Conservation (phyloP, 2,888 invertebrate genomes). For the Pocota personata region DNA sequence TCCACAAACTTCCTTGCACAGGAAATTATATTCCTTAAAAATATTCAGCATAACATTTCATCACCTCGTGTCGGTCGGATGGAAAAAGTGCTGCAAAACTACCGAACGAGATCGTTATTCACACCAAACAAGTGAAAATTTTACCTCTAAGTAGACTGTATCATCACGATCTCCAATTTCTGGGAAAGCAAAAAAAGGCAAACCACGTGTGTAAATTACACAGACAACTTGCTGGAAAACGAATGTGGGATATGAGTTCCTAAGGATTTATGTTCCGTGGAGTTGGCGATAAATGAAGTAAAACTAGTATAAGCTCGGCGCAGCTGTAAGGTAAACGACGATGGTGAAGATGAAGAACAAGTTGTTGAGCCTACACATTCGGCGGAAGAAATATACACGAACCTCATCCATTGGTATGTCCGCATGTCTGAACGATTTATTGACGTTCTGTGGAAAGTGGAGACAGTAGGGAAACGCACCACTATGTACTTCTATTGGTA, state of each 20-base stretch:
- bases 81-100: slow-evolving; percentile 44
- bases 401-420: background rate
- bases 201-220: slow-evolving; percentile 13
- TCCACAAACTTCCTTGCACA: slow-evolving; percentile 14
- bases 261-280: slow-evolving; percentile 54
- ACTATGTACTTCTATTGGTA: slow-evolving; percentile 7
- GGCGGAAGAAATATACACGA: background rate
- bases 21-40: slow-evolving; percentile 27
- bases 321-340: slow-evolving; percentile 25
- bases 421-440: slow-evolving; percentile 34
- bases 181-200: slow-evolving; percentile 41
- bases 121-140: slow-evolving; percentile 48
- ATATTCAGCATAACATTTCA: slow-evolving; percentile 19
- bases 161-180: slow-evolving; percentile 63
- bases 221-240: background rate
- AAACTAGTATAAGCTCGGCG: background rate
- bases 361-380: slow-evolving; percentile 34
- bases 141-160: slow-evolving; percentile 35
- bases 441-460: slow-evolving; percentile 27
- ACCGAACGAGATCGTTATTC: slow-evolving; percentile 69
- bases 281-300: slow-evolving; percentile 29
- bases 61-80: background rate
- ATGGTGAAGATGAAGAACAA: slow-evolving; percentile 26
- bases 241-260: slow-evolving; percentile 60
- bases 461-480: slow-evolving; percentile 21